Base-by-base conservation (phyloP, 2,797 vertebrate species). In the Cirrhinus mrigala region DNA sequence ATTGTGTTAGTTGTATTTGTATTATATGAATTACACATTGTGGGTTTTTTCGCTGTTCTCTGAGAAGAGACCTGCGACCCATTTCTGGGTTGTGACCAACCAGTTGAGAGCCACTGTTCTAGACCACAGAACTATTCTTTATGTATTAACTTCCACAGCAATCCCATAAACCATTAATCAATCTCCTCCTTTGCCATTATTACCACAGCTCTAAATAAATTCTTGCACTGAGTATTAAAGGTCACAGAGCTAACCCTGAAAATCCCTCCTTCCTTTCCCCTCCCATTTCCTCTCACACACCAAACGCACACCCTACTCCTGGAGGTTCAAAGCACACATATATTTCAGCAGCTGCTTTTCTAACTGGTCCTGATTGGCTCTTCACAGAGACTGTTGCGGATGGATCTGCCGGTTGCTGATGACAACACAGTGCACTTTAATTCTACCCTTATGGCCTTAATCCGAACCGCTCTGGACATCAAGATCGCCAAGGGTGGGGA, bases 401-500 rank as follows among this genome's bases (percentile, higher is more conserved):
- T 96, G 94, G 94, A 94, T 82, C 91, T 96, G 89, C 95, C 94
- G 0, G 96, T 94, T 24, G 95, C 96, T 0, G 93, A 94, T 0
- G 95, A 96, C 92, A 96, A 95, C 91, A 95, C 95, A 0, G 96
- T 97, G 52, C 96, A 96, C 89, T 96, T 96, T 92, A 94, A 95
- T 79, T 95, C 95, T 79, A 95, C 94, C 46, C 95, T 96, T 88
- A 96, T 94, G 95, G 94, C 96, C 86, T 90, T 97, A 90, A 97
- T 97, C 89, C 93, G 96, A 73, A 97, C 96, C 0, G 96, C 96
- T 22, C 92, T 97, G 89, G 96, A 97, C 89, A 97, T 97, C 92
- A 96, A 97, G 90, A 97, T 97, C 24, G 96, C 96, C 90, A 96
- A 96, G 91, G 96, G 93, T 94, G 93, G 92, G 92, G 92, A 92